A percentile compares a stretch with the other conserved stretches of the same genome.
Conservation (phyloP, 2,113 vertebrate species). For the Brachionichthys hirsutus region DNA sequence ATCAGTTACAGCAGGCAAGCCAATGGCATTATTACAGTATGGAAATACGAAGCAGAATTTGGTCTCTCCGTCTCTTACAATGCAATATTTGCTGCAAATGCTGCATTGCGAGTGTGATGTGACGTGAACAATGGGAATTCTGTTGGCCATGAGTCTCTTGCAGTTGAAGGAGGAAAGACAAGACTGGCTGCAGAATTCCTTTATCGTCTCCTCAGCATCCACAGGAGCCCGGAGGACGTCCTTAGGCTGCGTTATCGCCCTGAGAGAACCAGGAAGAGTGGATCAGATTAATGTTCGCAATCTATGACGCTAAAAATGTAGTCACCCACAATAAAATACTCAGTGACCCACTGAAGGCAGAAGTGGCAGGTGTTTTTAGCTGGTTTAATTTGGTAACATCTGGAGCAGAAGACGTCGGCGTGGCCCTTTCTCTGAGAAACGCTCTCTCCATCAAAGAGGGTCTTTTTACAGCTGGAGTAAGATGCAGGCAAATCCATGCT, state of each 20-base stretch:
- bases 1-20: neutral
- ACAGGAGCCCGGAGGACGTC: conserved; percentile 83
- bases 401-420: conserved; percentile 89
- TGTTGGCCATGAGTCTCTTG: conserved; percentile 80
- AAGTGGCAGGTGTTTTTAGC: conserved; percentile 85
- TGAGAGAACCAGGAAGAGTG: conserved; percentile 52
- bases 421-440: conserved; percentile 91
- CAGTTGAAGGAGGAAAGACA: conserved; percentile 86
- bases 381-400: conserved; percentile 68
- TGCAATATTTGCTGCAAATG: conserved; percentile 87
- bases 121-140: neutral
- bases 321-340: too few species aligned
- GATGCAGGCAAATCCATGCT: conserved; percentile 74
- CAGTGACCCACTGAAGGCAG: conserved; percentile 86
- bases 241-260: conserved; percentile 83
- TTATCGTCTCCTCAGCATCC: conserved; percentile 78
- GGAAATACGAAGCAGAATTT: neutral
- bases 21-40: neutral
- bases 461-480: conserved; percentile 87
- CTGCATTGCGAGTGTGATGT: conserved; percentile 81
- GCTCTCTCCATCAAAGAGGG: conserved; percentile 87
- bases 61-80: conserved; percentile 71
- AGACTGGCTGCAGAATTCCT: conserved; percentile 90
- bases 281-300: too few species aligned
- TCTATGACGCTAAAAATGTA: too few species aligned